Conservation (phyloP, 1,140 invertebrate species). For the Lordiphosa clarofinis region DNA sequence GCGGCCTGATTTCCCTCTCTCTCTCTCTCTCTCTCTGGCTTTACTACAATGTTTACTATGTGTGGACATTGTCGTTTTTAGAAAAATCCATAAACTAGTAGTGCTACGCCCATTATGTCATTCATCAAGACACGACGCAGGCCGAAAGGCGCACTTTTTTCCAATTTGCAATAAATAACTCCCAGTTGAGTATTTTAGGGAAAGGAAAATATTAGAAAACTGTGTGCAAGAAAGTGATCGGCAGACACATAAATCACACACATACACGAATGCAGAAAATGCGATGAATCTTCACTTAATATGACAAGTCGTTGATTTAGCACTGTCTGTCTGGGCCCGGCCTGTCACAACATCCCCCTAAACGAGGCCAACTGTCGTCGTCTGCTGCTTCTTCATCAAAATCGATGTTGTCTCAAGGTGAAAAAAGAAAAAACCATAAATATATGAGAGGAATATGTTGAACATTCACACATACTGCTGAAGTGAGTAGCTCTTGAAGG, state of each 20-base stretch:
- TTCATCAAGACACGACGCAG: no score
- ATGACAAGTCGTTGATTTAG: constrained; percentile 53
- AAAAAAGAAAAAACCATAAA: constrained; percentile 59
- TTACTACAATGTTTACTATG: constrained; percentile 76
- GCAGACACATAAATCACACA: constrained; percentile 51
- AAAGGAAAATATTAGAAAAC: constrained; percentile 4
- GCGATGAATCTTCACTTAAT: constrained; percentile 35
- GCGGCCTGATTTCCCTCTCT: constrained; percentile 12
- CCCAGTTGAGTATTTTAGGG: not conserved
- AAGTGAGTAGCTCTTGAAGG: no score
- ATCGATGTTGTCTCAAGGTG: constrained; percentile 75
- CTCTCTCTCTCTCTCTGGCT: constrained; percentile 1
- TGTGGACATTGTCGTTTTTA: constrained; percentile 26
- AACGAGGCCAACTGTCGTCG: constrained; percentile 25
- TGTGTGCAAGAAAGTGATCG: not conserved
- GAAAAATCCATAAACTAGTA: constrained; percentile 75
- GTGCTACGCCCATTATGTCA: constrained; percentile 64
- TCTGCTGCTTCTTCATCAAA: constrained; percentile 65
- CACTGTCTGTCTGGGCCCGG: constrained; percentile 40
- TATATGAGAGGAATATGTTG: constrained; percentile 22
- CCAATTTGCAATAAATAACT: constrained; percentile 67
- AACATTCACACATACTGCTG: not conserved
- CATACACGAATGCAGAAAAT: not conserved
- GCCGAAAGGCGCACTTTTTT: constrained; percentile 35
- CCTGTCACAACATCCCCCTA: constrained; percentile 7